Evolutionary conservation across 2,888 invertebrate genomes (phyloP).

Genomic region (Pogonocherus hispidulus): DNA sequence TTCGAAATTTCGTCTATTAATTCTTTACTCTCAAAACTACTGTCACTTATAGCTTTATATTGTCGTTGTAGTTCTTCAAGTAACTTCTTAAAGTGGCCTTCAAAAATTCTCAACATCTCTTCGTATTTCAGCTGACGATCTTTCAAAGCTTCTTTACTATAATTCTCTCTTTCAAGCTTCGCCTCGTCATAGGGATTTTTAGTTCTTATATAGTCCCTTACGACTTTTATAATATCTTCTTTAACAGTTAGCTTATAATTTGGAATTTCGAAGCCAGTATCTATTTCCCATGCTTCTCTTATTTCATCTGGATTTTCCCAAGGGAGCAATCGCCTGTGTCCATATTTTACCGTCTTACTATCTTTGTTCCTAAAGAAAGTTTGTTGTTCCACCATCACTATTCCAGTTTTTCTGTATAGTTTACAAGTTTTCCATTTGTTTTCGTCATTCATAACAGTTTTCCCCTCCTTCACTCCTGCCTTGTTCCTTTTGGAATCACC

Average conservation of each 20-base stretch:
- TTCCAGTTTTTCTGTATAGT: conserved; percentile 41
- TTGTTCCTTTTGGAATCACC: conserved; percentile 41
- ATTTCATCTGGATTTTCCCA: conserved; percentile 42
- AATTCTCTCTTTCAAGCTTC: conserved; percentile 32
- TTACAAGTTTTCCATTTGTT: conserved; percentile 38
- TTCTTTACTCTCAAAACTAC: conserved; percentile 13
- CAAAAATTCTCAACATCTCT: conserved; percentile 22
- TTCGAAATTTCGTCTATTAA: conserved; percentile 19
- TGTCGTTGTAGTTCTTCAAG: conserved; percentile 27
- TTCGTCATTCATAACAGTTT: conserved; percentile 22
- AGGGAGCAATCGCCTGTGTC: conserved; percentile 37
- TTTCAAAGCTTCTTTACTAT: conserved; percentile 15
- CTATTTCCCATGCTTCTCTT: conserved; percentile 35
- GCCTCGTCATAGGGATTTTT: conserved; percentile 31
- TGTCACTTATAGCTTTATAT: conserved; percentile 6
- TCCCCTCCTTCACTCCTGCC: conserved; percentile 35
- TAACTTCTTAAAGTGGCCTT: conserved; percentile 30
- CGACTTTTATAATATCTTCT: conserved; percentile 22
- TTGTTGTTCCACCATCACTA: conserved; percentile 25
- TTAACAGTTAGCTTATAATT: conserved; percentile 21
- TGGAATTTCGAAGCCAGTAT: conserved; percentile 5
- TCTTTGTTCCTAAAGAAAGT: conserved; percentile 38
- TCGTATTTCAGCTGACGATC: conserved; percentile 37
- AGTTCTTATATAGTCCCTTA: conserved; percentile 34
- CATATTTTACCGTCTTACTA: conserved; percentile 38